Evolutionary conservation across 2,888 invertebrate genomes (phyloP).

Genomic region (Branchellion lobata): DNA sequence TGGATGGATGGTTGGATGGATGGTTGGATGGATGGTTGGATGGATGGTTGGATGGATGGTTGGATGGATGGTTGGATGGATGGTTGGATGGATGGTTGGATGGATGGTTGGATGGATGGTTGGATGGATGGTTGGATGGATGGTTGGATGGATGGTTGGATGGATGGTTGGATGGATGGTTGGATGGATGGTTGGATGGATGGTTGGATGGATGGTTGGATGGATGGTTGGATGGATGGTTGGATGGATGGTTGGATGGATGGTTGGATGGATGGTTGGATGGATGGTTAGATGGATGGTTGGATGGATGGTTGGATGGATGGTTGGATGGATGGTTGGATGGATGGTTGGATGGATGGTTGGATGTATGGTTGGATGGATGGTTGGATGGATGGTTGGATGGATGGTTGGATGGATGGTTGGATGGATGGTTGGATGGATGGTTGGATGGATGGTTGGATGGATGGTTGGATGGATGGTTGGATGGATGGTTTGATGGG

Average conservation of each 20-base stretch:
- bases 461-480: constrained; percentile 17
- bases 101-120: constrained; percentile 28
- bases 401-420: constrained; percentile 9
- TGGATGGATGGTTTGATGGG: background rate
- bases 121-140: constrained; percentile 33
- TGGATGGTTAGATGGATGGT: background rate
- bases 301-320: background rate
- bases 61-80: constrained; percentile 3
- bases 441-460: constrained; percentile 35
- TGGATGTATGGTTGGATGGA: constrained; percentile 21
- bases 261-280: constrained; percentile 1
- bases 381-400: constrained; percentile 11
- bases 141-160: constrained; percentile 35
- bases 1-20: background rate
- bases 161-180: constrained; percentile 33
- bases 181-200: background rate
- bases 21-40: constrained; percentile 15
- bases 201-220: background rate
- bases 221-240: background rate
- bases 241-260: background rate
- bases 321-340: background rate
- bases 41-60: constrained; percentile 34
- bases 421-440: constrained; percentile 19
- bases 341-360: background rate
- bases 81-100: constrained; percentile 4